Conservation (phyloP, 2,888 invertebrate species). For the Megastigmus dorsalis region DNA sequence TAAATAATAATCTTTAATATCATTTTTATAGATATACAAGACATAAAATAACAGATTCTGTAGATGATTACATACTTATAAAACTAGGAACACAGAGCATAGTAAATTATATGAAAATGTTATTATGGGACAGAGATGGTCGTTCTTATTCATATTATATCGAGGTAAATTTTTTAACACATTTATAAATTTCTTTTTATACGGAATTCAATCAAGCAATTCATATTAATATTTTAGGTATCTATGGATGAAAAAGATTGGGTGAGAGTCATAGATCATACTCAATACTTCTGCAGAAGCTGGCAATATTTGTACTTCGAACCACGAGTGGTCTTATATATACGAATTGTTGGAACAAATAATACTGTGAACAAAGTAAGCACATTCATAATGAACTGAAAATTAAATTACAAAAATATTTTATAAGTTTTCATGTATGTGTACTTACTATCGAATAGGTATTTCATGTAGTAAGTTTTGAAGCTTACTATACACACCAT, state of each 20-base stretch:
- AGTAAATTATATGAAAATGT: constrained; percentile 93
- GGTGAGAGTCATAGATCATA: constrained; percentile 95
- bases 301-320: constrained; percentile 97
- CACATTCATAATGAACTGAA: too few species aligned
- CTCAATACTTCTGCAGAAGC: constrained; percentile 93
- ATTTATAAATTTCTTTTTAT: too few species aligned
- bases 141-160: constrained; percentile 93
- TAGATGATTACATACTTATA: constrained; percentile 88
- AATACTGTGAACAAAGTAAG: constrained; percentile 93
- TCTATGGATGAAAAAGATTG: constrained; percentile 97
- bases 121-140: constrained; percentile 95
- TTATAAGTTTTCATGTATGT: too few species aligned
- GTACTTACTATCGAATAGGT: constrained; percentile 78
- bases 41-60: constrained; percentile 88
- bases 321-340: constrained; percentile 89
- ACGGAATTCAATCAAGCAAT: too few species aligned
- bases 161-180: constrained; percentile 76
- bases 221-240: constrained; percentile 74
- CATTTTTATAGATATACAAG: constrained; percentile 82
- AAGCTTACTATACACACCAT: constrained; percentile 89
- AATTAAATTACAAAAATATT: too few species aligned
- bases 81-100: constrained; percentile 90
- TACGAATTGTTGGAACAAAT: constrained; percentile 90
- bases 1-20: constrained; percentile 15
- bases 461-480: constrained; percentile 95